phyloP scores from a whole-genome alignment of 92 coral and sea anemone genomes.

The Palythoa heliodiscus region DNA sequence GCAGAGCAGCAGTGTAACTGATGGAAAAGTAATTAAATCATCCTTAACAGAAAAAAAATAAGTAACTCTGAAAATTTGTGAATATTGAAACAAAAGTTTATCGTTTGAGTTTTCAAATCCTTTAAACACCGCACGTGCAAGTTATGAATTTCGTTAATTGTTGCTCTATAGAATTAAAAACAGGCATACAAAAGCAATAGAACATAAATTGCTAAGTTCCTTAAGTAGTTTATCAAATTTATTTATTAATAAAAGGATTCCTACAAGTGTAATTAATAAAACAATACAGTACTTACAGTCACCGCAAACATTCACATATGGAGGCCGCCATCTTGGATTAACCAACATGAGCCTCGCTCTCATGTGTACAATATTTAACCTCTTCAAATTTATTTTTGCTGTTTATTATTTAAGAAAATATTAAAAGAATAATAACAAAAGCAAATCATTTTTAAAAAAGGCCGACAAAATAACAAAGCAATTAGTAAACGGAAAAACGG shows the following conservation, averaged over 20 bases:
- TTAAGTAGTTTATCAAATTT: background rate
- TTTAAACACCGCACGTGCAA: background rate
- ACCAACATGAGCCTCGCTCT: background rate
- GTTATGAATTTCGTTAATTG: background rate
- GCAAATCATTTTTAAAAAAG: background rate
- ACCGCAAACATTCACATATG: background rate
- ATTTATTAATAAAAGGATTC: background rate
- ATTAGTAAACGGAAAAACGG: background rate
- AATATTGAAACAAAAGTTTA: background rate
- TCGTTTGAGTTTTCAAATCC: background rate
- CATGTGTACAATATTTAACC: background rate
- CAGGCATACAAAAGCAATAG: background rate
- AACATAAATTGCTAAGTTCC: background rate
- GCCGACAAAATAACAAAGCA: background rate
- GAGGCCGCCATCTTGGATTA: background rate
- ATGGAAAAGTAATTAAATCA: background rate
- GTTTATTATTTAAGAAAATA: background rate
- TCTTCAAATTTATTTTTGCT: background rate
- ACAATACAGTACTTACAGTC: background rate
- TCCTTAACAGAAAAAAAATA: background rate
- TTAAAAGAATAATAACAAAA: background rate
- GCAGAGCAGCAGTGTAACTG: background rate
- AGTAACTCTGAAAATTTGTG: background rate
- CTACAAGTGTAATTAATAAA: background rate
- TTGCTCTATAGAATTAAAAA: background rate